Evolutionary conservation across 2,888 invertebrate genomes (phyloP).

Genomic region (Orthosia gracilis): DNA sequence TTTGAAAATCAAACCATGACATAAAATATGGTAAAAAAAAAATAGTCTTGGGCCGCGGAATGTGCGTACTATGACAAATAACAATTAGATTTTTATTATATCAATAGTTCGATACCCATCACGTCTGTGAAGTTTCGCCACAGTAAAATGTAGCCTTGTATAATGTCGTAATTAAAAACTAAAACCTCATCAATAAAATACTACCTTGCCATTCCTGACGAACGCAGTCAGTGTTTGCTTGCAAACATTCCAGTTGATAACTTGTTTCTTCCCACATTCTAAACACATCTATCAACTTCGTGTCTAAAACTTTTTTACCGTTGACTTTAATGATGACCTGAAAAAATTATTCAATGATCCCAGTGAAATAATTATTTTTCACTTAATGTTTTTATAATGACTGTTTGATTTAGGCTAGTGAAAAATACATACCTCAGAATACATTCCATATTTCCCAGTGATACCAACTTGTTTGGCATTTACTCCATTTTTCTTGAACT

Average conservation of each 20-base stretch:
- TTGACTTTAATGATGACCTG: constrained; percentile 91
- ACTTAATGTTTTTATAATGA: not conserved
- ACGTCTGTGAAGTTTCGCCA: not conserved
- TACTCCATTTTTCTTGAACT: constrained; percentile 92
- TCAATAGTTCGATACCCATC: too few relatives aligned
- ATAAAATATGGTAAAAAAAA: not conserved
- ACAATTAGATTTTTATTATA: too few relatives aligned
- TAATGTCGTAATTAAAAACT: not conserved
- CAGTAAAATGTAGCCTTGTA: not conserved
- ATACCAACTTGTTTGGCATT: constrained; percentile 93
- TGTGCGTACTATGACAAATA: not conserved
- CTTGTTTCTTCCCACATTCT: constrained; percentile 99
- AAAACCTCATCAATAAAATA: not conserved
- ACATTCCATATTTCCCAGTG: constrained; percentile 93
- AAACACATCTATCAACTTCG: constrained; percentile 93
- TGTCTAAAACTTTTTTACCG: constrained; percentile 91
- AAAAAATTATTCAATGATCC: constrained; percentile 24
- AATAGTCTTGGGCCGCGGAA: too few relatives aligned
- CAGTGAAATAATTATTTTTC: not conserved
- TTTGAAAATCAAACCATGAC: not conserved
- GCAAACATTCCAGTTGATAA: constrained; percentile 96
- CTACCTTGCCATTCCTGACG: constrained; percentile 94
- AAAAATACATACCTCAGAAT: constrained; percentile 88
- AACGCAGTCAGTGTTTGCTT: constrained; percentile 95
- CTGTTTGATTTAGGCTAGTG: not conserved